phyloP scores from a whole-genome alignment of 2,113 vertebrate genomes.

The Sus scrofa region DNA sequence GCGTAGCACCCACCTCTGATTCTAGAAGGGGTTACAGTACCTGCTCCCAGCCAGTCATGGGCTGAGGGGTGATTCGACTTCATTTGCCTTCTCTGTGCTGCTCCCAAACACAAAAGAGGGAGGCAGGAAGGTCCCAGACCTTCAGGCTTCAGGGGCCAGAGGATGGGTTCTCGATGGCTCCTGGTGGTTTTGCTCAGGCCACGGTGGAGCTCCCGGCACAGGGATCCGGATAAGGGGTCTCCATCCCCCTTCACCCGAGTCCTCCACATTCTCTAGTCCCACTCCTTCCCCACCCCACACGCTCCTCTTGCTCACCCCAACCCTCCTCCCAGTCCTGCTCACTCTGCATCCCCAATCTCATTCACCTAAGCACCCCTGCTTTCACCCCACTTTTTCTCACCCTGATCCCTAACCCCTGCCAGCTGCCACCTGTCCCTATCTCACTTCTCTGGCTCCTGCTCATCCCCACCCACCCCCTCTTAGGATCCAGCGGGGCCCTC shows the following conservation, averaged over 20 bases:
- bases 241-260: background rate
- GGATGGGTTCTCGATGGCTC: rapidly evolving
- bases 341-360: background rate
- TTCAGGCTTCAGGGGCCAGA: background rate
- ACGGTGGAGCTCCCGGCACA: background rate
- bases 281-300: rapidly evolving
- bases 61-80: background rate
- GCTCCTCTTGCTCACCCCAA: background rate
- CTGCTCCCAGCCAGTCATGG: rapidly evolving
- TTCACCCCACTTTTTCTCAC: background rate
- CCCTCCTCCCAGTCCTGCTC: background rate
- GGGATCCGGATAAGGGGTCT: too few species aligned
- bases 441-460: background rate
- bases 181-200: background rate
- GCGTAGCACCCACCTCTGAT: background rate
- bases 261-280: background rate
- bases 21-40: too few species aligned
- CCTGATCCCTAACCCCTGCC: background rate
- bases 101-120: background rate
- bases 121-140: background rate
- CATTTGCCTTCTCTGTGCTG: background rate
- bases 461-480: background rate
- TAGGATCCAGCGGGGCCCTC: background rate
- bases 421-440: background rate
- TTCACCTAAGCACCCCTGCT: background rate